Percentiles rank a stretch among this genome's conserved stretches.
Conservation (phyloP, 2,113 vertebrate genomes). For the Arvicanthis niloticus region DNA sequence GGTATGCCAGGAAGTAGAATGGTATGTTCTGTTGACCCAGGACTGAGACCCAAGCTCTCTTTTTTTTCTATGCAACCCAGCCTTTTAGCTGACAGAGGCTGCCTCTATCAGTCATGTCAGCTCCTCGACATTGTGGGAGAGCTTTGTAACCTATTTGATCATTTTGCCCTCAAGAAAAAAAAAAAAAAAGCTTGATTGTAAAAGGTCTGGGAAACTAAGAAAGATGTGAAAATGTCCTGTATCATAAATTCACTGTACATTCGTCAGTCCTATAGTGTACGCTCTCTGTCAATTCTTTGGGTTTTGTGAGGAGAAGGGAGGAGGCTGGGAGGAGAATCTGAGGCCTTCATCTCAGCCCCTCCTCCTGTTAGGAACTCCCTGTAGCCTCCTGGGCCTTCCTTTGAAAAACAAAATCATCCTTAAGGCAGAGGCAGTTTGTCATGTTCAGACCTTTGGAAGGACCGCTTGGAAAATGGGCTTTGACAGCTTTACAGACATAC, state of each 20-base stretch:
- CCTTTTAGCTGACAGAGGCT: neutral
- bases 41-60: neutral
- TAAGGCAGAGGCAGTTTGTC: slow-evolving; percentile 75
- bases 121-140: neutral
- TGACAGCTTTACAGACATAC: slow-evolving; percentile 53
- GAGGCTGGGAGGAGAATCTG: neutral
- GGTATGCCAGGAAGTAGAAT: neutral
- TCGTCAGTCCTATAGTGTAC: neutral
- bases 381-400: slow-evolving; percentile 59
- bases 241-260: neutral
- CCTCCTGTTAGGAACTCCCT: slow-evolving; percentile 61
- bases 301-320: neutral
- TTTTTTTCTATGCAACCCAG: neutral
- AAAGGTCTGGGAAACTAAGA: neutral
- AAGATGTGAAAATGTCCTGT: neutral
- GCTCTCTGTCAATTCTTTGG: slow-evolving; percentile 3
- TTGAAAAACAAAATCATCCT: slow-evolving; percentile 70
- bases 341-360: slow-evolving; percentile 54
- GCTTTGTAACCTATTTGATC: neutral
- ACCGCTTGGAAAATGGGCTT: slow-evolving; percentile 65
- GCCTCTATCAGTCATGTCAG: neutral
- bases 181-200: neutral
- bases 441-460: slow-evolving; percentile 56
- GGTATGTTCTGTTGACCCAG: neutral
- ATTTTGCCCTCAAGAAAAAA: neutral